phyloP scores from a whole-genome alignment of 2,888 invertebrate genomes.

The Meta bourneti region DNA sequence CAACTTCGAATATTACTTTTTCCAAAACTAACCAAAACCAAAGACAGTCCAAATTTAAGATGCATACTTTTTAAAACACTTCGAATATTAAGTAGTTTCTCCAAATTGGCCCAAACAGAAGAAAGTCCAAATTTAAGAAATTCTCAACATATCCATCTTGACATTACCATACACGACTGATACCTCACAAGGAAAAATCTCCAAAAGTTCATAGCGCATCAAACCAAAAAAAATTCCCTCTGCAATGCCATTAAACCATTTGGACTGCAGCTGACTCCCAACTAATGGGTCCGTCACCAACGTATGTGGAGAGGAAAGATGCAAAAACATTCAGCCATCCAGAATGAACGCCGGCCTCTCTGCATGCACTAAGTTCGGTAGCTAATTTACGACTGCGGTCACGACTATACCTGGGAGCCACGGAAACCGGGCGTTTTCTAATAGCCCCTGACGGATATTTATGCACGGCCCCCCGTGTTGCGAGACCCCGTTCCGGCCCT shows the following conservation, averaged over 20 bases:
- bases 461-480: conserved; percentile 65
- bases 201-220: background rate
- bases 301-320: conserved; percentile 24
- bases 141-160: background rate
- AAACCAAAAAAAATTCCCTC: background rate
- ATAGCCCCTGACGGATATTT: conserved; percentile 58
- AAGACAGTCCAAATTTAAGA: no score
- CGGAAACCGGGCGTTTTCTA: conserved; percentile 66
- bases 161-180: background rate
- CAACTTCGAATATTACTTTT: no score
- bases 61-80: no score
- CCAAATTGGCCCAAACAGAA: no score
- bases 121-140: no score
- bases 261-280: background rate
- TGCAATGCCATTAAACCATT: background rate
- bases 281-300: background rate
- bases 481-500: conserved; percentile 63
- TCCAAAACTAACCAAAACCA: no score
- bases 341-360: conserved; percentile 23
- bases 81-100: no score
- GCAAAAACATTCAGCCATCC: background rate
- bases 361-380: conserved; percentile 12
- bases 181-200: background rate
- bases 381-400: conserved; percentile 50
- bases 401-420: conserved; percentile 37